A percentile compares a stretch with the other conserved stretches of the same genome.
phyloP scores from a whole-genome alignment of 2,888 invertebrate genomes.

The Patella caerulea region DNA sequence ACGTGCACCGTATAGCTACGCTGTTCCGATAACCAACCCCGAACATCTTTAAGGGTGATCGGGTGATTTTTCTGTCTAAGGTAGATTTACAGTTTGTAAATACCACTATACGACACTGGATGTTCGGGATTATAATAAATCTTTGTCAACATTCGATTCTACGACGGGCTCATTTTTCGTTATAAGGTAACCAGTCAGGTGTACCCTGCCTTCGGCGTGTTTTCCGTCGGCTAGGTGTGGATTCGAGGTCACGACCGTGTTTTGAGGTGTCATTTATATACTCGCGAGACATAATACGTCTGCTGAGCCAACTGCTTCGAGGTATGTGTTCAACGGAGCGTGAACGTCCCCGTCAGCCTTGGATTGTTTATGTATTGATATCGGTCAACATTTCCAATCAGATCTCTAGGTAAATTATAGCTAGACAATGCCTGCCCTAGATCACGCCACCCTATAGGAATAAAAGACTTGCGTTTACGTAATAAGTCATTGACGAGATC shows the following conservation, averaged over 20 bases:
- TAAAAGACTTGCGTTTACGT: background rate
- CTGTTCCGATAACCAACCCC: background rate
- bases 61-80: background rate
- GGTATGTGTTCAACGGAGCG: no score
- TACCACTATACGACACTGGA: background rate
- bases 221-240: background rate
- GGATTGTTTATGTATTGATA: background rate
- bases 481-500: no score
- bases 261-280: no score
- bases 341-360: no score
- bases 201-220: background rate
- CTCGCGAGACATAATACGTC: no score
- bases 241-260: no score
- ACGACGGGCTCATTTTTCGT: background rate
- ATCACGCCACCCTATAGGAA: background rate
- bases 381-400: background rate
- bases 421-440: background rate
- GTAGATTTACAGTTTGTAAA: background rate
- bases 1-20: background rate
- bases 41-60: background rate
- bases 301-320: no score
- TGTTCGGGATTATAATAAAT: slow-evolving; percentile 2
- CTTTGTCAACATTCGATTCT: background rate
- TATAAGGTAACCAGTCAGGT: background rate
- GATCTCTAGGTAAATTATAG: background rate